phyloP scores from a whole-genome alignment of 2,888 invertebrate species.

The Artemia sp. region DNA sequence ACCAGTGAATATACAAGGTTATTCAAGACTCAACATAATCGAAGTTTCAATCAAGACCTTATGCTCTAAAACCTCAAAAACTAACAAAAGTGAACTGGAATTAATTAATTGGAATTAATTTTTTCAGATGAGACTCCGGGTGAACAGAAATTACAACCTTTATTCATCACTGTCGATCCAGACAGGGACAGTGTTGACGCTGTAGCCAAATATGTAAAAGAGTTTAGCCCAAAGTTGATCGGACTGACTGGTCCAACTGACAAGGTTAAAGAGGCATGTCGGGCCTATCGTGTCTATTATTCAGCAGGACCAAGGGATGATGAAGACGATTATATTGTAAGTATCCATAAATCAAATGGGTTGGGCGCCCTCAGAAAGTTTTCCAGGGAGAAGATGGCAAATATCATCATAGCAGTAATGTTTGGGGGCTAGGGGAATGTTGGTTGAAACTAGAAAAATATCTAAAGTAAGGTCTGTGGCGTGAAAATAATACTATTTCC shows the following conservation, averaged over 20 bases:
- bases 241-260: conserved; percentile 80
- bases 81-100: not conserved
- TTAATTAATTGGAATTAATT: conserved; percentile 24
- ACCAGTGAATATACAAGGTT: no score
- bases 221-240: conserved; percentile 77
- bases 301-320: conserved; percentile 85
- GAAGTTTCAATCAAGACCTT: not conserved
- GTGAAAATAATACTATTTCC: no score
- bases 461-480: no score
- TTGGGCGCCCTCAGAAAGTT: no score
- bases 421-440: no score
- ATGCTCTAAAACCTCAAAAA: not conserved
- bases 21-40: not conserved
- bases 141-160: conserved; percentile 45
- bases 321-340: conserved; percentile 91
- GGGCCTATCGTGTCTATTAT: conserved; percentile 87
- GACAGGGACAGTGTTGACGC: conserved; percentile 65
- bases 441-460: no score
- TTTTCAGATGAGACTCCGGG: conserved; percentile 32
- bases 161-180: conserved; percentile 96
- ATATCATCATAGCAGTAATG: no score
- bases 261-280: conserved; percentile 61
- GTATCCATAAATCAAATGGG: conserved; percentile 29
- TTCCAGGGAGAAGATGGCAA: no score
- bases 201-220: conserved; percentile 72